Evolutionary conservation across 2,888 invertebrate genomes (phyloP).

Genomic region (Lydus trimaculatus): DNA sequence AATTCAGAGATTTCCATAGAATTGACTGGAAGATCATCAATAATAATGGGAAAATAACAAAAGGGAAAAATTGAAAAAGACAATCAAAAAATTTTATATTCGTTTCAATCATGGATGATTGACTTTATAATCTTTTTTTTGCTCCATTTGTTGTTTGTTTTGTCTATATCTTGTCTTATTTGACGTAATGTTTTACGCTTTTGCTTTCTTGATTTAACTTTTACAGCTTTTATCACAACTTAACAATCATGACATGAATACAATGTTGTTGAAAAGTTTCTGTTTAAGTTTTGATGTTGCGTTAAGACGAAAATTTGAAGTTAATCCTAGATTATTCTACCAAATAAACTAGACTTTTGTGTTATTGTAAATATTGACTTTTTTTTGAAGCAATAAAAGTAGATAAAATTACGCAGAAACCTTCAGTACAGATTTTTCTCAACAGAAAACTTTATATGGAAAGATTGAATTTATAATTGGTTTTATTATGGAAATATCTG

Average conservation of each 20-base stretch:
- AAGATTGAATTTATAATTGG: background rate
- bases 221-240: conserved; percentile 38
- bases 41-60: background rate
- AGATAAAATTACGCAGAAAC: background rate
- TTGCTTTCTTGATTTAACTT: conserved; percentile 37
- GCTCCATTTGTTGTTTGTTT: conserved; percentile 17
- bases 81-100: conserved; percentile 40
- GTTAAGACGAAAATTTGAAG: background rate
- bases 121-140: conserved; percentile 40
- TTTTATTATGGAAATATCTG: background rate
- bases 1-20: conserved; percentile 4
- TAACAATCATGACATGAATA: conserved; percentile 18
- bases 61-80: conserved; percentile 6
- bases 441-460: no score
- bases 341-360: no score
- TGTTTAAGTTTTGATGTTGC: background rate
- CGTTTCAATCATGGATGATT: conserved; percentile 40
- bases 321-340: background rate
- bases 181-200: conserved; percentile 41
- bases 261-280: conserved; percentile 13
- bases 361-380: background rate
- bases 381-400: background rate
- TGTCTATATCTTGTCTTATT: conserved; percentile 18
- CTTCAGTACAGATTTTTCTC: no score
- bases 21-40: background rate